A percentile compares a stretch with the other conserved stretches of the same genome.
Evolutionary conservation across 2,113 vertebrate species (phyloP).

Genomic region (Anarrhichthys ocellatus): DNA sequence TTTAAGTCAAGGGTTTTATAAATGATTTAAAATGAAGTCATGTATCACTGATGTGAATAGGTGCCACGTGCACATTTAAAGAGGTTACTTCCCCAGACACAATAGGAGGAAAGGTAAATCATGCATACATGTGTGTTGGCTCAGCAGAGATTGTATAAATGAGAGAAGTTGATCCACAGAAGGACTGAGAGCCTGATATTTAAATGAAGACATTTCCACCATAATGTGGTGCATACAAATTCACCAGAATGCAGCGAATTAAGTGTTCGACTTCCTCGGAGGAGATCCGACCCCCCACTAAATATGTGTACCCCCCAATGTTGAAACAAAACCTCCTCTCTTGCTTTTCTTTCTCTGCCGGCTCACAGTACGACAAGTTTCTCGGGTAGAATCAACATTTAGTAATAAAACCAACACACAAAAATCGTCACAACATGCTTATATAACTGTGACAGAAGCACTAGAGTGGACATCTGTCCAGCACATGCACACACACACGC

Average conservation of each 20-base stretch:
- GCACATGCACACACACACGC: conserved; percentile 1
- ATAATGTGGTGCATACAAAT: not conserved
- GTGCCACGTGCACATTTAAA: not conserved
- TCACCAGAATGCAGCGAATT: no score
- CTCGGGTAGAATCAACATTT: conserved; percentile 18
- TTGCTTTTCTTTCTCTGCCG: not conserved
- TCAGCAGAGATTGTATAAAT: not conserved
- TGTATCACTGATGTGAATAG: not conserved
- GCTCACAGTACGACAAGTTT: not conserved
- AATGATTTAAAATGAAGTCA: not conserved
- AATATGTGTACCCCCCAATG: not conserved
- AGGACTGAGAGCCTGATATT: not conserved
- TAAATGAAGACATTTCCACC: not conserved
- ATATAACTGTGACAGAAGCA: conserved; percentile 23
- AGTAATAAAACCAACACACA: conserved; percentile 16
- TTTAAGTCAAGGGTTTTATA: not conserved
- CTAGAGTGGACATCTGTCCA: not conserved
- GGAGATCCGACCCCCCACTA: not conserved
- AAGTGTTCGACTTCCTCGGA: not conserved
- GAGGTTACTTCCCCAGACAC: not conserved
- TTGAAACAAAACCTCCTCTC: not conserved
- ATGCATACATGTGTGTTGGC: not conserved
- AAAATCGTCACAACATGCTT: conserved; percentile 1
- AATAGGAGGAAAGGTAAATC: not conserved
- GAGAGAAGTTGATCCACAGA: not conserved